Evolutionary conservation across 1,140 invertebrate species (phyloP).

Genomic region (Dendroctonus valens): DNA sequence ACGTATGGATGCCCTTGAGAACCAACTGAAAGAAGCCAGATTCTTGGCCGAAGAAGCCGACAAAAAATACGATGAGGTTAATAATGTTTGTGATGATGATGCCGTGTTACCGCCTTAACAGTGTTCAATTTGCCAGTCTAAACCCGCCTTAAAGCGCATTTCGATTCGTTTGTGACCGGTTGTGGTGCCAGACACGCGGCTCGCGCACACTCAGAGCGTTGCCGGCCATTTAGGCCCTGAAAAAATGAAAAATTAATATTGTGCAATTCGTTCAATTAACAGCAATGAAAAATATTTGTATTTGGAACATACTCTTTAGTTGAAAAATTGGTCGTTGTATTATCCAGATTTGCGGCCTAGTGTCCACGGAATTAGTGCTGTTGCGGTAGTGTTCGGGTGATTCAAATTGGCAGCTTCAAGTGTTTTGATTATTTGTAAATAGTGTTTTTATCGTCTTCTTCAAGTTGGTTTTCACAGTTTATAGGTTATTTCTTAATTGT

Average conservation of each 20-base stretch:
- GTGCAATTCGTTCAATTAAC: no score
- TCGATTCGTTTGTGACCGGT: no score
- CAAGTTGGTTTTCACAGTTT: no score
- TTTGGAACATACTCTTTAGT: slow-evolving; percentile 19
- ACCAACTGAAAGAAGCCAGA: slow-evolving; percentile 98
- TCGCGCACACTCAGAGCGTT: no score
- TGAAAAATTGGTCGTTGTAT: background rate
- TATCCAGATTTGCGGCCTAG: slow-evolving; percentile 1
- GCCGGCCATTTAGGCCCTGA: no score
- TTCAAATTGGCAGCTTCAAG: no score
- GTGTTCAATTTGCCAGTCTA: slow-evolving; percentile 3
- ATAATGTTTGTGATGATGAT: slow-evolving; percentile 35
- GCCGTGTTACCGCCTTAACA: slow-evolving; percentile 21
- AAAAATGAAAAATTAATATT: background rate
- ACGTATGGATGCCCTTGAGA: slow-evolving; percentile 98
- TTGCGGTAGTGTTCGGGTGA: background rate
- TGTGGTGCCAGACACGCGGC: no score
- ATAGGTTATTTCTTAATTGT: background rate
- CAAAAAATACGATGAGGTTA: slow-evolving; percentile 99
- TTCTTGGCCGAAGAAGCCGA: slow-evolving; percentile 99
- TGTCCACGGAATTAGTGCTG: background rate
- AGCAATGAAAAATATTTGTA: slow-evolving; percentile 19
- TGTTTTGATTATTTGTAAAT: no score
- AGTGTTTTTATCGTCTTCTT: no score
- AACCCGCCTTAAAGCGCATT: background rate